These are phyloP conservation scores for Therioaphis trifolii DNA, from an alignment of 2,888 invertebrate genomes.

Conservation along the genomic window DNA sequence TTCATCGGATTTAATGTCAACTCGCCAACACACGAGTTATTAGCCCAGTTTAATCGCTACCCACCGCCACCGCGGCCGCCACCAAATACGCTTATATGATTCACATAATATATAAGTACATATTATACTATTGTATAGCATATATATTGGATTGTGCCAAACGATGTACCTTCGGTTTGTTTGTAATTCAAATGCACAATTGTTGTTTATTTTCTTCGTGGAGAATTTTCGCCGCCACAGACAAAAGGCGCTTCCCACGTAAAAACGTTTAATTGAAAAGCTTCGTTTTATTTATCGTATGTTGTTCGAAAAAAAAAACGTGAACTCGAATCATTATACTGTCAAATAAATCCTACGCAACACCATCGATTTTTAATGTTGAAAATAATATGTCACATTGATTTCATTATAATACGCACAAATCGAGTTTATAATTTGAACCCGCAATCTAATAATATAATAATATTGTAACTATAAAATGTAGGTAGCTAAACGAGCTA, in stretches of 20 bases:
- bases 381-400: too few species aligned
- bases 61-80: slow-evolving; percentile 33
- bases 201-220: background rate
- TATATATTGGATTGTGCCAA: background rate
- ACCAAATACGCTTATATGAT: slow-evolving; percentile 26
- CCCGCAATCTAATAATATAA: too few species aligned
- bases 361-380: too few species aligned
- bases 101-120: background rate
- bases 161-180: background rate
- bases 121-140: too few species aligned
- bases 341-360: too few species aligned
- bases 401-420: too few species aligned
- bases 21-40: slow-evolving; percentile 46
- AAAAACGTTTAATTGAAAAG: background rate
- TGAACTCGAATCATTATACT: background rate
- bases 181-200: slow-evolving; percentile 22
- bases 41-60: slow-evolving; percentile 55
- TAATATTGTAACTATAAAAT: too few species aligned
- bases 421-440: too few species aligned
- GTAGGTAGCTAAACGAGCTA: too few species aligned
- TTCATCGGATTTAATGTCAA: slow-evolving; percentile 43
- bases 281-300: background rate
- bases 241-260: background rate
- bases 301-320: background rate
- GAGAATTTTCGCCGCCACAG: background rate